Evolutionary conservation across 2,888 invertebrate species (phyloP).

Genomic region (Sphaerophoria taeniata): DNA sequence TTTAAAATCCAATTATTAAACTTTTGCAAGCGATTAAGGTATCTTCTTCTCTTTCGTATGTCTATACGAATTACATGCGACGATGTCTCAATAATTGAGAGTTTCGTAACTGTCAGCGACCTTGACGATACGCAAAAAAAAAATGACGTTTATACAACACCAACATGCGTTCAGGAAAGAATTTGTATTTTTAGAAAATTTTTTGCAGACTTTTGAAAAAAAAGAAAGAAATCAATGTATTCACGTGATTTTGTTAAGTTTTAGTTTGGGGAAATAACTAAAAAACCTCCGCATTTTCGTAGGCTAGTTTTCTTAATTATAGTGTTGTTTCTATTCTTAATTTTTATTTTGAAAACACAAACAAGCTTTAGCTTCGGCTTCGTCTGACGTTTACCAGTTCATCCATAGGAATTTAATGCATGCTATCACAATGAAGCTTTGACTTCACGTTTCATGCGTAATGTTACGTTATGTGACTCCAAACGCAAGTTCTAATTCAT

Average conservation of each 20-base stretch:
- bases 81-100: background rate
- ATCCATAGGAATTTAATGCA: too few species aligned
- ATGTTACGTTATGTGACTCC: too few species aligned
- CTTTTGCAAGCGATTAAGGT: background rate
- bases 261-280: background rate
- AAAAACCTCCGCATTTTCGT: too few species aligned
- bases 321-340: too few species aligned
- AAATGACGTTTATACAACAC: slow-evolving; percentile 4
- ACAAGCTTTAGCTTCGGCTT: too few species aligned
- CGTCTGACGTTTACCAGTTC: too few species aligned
- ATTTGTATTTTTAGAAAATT: slow-evolving; percentile 24
- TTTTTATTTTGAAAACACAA: too few species aligned
- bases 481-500: too few species aligned
- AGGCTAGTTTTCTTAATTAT: too few species aligned
- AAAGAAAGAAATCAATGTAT: background rate
- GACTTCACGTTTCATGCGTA: too few species aligned
- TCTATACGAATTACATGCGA: slow-evolving; percentile 14
- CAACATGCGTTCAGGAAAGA: background rate
- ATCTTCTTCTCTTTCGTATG: background rate
- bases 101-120: background rate
- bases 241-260: slow-evolving; percentile 14
- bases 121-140: background rate
- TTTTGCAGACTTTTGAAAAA: background rate
- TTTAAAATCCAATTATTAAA: slow-evolving; percentile 24
- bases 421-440: too few species aligned